Conservation (phyloP, 2,888 invertebrate species). For the Oscheius sp. region DNA sequence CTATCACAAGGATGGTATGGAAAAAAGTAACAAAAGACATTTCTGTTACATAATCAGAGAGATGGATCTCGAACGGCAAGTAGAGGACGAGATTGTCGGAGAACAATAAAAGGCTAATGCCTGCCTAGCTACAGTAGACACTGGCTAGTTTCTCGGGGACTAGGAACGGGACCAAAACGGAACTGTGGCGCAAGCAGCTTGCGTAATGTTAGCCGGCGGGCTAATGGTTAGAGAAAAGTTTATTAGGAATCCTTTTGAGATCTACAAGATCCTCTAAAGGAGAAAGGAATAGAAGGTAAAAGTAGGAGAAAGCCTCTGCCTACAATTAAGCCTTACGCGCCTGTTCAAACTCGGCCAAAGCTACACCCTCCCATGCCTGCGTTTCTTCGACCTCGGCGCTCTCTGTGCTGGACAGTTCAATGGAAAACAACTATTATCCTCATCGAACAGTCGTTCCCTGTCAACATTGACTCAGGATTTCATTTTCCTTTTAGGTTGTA, state of each 20-base stretch:
- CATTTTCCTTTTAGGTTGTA: background rate
- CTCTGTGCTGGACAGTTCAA: conserved; percentile 27
- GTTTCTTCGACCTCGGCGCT: conserved; percentile 19
- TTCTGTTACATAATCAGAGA: conserved; percentile 18
- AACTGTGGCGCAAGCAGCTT: conserved; percentile 35
- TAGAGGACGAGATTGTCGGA: conserved; percentile 8
- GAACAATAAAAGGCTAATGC: conserved; percentile 33
- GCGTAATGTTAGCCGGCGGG: conserved; percentile 32
- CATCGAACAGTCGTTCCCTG: conserved; percentile 32
- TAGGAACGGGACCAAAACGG: conserved; percentile 33
- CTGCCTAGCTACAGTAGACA: conserved; percentile 34
- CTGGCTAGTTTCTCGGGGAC: conserved; percentile 30
- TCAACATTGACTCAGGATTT: conserved; percentile 30
- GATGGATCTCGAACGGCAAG: conserved; percentile 5
- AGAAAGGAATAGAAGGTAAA: background rate
- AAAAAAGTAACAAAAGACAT: background rate
- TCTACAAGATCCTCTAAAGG: background rate
- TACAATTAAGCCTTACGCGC: background rate
- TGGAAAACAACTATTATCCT: conserved; percentile 39
- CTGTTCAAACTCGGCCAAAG: conserved; percentile 38
- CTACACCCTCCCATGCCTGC: conserved; percentile 19
- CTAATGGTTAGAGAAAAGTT: conserved; percentile 23
- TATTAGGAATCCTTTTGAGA: background rate
- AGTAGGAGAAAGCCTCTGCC: conserved; percentile 2
- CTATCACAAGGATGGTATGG: background rate